These are phyloP conservation scores for Drosophila mimica DNA, from an alignment of 2,888 invertebrate genomes.

Conservation along the genomic window DNA sequence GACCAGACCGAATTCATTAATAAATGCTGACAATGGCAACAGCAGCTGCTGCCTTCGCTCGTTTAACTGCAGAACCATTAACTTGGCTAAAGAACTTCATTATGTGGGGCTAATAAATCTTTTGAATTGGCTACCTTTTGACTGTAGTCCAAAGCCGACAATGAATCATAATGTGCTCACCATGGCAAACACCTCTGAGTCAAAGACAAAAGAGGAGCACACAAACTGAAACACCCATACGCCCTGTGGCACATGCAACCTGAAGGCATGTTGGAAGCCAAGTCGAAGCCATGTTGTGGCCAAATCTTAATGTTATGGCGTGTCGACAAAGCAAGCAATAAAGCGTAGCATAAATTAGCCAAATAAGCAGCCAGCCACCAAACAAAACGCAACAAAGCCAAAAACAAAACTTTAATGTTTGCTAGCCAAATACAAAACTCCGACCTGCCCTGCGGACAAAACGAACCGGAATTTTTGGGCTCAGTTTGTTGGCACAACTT, in stretches of 20 bases:
- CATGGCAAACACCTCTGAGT: constrained; percentile 49
- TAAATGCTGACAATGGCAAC: constrained; percentile 47
- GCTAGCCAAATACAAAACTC: constrained; percentile 69
- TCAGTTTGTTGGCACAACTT: constrained; percentile 40
- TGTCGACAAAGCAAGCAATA: constrained; percentile 75
- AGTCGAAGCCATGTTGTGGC: constrained; percentile 42
- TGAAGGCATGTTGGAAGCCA: constrained; percentile 30
- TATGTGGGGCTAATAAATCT: constrained; percentile 68
- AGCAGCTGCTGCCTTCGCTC: constrained; percentile 30
- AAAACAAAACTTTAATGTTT: constrained; percentile 76
- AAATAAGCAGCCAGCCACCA: constrained; percentile 66
- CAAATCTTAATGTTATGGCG: constrained; percentile 70
- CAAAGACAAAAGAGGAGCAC: constrained; percentile 28
- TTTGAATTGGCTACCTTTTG: constrained; percentile 72
- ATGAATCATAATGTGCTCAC: constrained; percentile 71
- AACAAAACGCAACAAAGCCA: constrained; percentile 38
- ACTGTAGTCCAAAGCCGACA: constrained; percentile 55
- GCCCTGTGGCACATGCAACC: constrained; percentile 41
- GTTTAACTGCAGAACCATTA: constrained; percentile 72
- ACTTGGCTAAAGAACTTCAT: constrained; percentile 74
- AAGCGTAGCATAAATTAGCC: constrained; percentile 77
- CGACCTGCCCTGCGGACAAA: constrained; percentile 40
- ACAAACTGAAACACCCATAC: constrained; percentile 44
- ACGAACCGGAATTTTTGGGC: constrained; percentile 28
- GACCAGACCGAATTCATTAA: constrained; percentile 29